Base-by-base conservation (phyloP, 1,140 invertebrate genomes). In the Glomeris maerens region DNA sequence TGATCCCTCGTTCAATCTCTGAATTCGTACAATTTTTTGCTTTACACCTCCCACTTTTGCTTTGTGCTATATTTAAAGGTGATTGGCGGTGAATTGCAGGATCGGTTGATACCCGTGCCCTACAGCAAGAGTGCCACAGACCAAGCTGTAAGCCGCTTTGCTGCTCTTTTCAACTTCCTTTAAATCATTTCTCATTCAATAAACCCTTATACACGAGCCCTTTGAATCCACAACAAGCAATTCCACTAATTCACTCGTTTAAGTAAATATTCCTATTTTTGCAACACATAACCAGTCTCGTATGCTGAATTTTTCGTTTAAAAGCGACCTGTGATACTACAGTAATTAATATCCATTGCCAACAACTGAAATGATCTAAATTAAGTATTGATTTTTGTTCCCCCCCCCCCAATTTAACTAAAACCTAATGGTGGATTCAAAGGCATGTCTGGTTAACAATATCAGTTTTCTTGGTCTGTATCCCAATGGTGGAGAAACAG, bases 51-150 rank as follows among this genome's bases (percentile, higher is more conserved):
- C 52, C 53, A 46, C 47, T 57, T 49, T 79, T 80, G 78, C 77
- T 78, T 78, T 79, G 79, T 79, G 76, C 76, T 78, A 78, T 50
- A 48, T 46, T 81, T 82, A 77, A 88, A 92, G 87, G 87, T 91
- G 80, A 94, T 94, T 87, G 88, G 88, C 83, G 89, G 89, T 80
- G 88, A 92, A 80, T 90, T 92, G 79, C 89, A 94, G 85, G 89
- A 92, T 79, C 86, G 89, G 78, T 88, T 94, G 82, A 93, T 94
- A 77, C 89, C 89, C 75, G 88, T 93, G 75, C 89, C 88, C 74
- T 93, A 94, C 85, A 93, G 89, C 88, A 94, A 94, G 86, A 92
- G 85, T 77, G 89, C 88, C 75, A 93, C 89, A 79, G 89, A 94
- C 79, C 88, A 93, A 89, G 88, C 88, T 90, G 89, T 94, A 93